These are phyloP conservation scores for Mus caroli DNA, from an alignment of 2,797 vertebrate species.

Conservation along the genomic window DNA sequence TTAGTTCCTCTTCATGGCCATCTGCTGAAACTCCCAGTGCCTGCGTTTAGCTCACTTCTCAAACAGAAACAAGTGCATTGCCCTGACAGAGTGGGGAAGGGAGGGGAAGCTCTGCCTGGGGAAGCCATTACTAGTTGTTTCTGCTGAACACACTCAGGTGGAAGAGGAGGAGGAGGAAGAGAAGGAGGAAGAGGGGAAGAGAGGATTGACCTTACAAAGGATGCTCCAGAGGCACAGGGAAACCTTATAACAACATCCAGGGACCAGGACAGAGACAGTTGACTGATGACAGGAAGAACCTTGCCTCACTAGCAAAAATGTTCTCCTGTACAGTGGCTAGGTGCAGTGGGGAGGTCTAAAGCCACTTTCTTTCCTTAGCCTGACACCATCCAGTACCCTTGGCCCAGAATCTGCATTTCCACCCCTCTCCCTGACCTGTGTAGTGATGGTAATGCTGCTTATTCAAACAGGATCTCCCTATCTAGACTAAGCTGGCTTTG, in stretches of 20 bases:
- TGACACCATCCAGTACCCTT: neutral
- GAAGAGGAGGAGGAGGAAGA: neutral
- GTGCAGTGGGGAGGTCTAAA: neutral
- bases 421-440: neutral
- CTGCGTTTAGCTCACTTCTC: neutral
- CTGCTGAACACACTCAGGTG: no score
- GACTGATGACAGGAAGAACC: neutral
- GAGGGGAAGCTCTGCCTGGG: fast-evolving
- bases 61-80: neutral
- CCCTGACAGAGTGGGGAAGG: no score
- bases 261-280: neutral
- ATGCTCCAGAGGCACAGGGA: neutral
- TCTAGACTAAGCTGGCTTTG: neutral
- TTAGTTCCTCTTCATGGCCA: neutral
- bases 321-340: fast-evolving
- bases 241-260: fast-evolving
- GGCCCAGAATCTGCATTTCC: neutral
- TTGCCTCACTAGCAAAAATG: neutral
- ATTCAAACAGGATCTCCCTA: neutral
- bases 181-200: neutral
- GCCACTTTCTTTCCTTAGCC: neutral
- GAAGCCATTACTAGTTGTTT: neutral
- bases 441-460: neutral
- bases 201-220: neutral
- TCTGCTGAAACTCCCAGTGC: neutral